Base-by-base conservation (phyloP, 2,797 vertebrate species). In the Pangasius sanitwongsei region DNA sequence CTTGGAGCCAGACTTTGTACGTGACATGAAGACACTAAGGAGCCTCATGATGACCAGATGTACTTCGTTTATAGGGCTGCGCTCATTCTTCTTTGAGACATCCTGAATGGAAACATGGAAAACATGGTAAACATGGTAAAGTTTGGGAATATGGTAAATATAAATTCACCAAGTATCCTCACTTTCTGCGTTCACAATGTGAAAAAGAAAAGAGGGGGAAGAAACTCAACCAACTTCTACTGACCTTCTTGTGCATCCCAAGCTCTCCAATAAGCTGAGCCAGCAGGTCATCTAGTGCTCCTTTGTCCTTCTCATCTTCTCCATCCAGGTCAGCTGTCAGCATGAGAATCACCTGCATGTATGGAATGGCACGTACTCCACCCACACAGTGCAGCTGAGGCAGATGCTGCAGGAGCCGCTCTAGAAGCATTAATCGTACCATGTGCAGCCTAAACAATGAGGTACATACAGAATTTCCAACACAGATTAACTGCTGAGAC, bases 281-380 rank as follows among this genome's bases (percentile, higher is more conserved):
- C 0, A 99, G 96, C 1, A 99, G 96, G 88, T 99, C 98, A 91
- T 99, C 98, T 86, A 99, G 93, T 81, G 99, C 98, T 0, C 99
- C 98, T 91, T 99, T 99, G 92, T 99, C 99, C 91, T 99, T 99
- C 93, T 99, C 99, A 83, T 99, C 99, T 70, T 99, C 99, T 28
- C 98, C 98, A 90, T 99, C 99, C 37, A 99, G 95, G 93, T 99
- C 99, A 84, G 99, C 98, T 41, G 98, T 99, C 88, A 99, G 95
- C 99, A 99, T 99, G 89, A 99, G 96, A 89, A 99, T 97, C 88
- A 99, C 98, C 96, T 99, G 99, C 99, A 99, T 99, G 91, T 99
- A 99, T 0, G 99, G 99, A 89, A 99, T 99, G 93, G 98, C 98
- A 75, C 98, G 97, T 91, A 99, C 99, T 3, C 99, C 99, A 0